Evolutionary conservation across 2,113 vertebrate species (phyloP).

Genomic region (Daphoenositta chrysoptera): DNA sequence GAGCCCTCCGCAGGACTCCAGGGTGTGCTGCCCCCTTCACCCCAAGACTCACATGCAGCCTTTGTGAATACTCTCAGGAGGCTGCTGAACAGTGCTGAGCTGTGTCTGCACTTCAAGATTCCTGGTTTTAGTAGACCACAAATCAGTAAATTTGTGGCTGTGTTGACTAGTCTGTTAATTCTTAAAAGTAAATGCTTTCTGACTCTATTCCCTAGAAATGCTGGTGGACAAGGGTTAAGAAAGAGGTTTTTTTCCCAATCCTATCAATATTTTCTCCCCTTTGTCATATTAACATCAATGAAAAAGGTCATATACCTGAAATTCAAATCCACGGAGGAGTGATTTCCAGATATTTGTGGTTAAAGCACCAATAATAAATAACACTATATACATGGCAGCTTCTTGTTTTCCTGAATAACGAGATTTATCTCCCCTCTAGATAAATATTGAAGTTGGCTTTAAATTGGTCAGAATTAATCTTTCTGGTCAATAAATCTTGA

Average conservation of each 20-base stretch:
- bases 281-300: neutral
- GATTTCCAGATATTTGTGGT: neutral
- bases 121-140: neutral
- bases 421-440: neutral
- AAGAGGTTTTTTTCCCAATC: neutral
- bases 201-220: neutral
- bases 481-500: slow-evolving; percentile 33
- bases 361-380: neutral
- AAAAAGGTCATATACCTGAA: neutral
- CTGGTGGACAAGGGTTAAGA: neutral
- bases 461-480: slow-evolving; percentile 33
- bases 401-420: neutral
- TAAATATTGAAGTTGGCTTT: slow-evolving; percentile 28
- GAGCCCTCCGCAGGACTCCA: fast-evolving
- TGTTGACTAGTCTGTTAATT: neutral
- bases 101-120: neutral
- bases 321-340: neutral
- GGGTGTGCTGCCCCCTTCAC: neutral
- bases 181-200: neutral
- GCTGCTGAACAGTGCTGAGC: neutral
- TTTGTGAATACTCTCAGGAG: neutral
- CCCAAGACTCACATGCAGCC: neutral
- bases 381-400: neutral
- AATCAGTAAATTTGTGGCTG: neutral
- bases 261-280: neutral